Evolutionary conservation across 2,888 invertebrate species (phyloP), one percentile per base, ranked within the genome.

Genomic region (Dermolepida albohirtum): DNA sequence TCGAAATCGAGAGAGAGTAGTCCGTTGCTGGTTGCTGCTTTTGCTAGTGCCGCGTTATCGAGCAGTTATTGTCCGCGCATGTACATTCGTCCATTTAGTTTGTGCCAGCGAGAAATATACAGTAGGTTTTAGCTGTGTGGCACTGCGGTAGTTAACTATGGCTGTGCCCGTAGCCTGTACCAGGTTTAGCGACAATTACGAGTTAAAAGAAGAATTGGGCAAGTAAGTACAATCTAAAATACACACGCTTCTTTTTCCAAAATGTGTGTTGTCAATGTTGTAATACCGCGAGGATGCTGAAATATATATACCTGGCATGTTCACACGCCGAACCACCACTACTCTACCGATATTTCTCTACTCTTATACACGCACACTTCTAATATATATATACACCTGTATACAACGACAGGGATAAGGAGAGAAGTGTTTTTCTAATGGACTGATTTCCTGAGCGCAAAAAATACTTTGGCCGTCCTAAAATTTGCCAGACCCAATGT

Each of bases 131-230:
- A 77, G 78, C 72, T 70, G 29, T 62, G 59, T 62, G 71, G 77
- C 78, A 75, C 74, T 78, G 75, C 76, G 76, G 76, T 75, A 74
- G 78, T 75, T 78, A 62, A 80, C 86, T 86, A 94, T 95, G 94
- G 91, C 94, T 87, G 92, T 92, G 85, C 93, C 92, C 84, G 90
- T 92, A 85, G 91, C 93, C 86, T 94, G 95, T 88, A 97, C 97
- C 84, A 94, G 97, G 84, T 98, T 98, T 88, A 97, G 96, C 86
- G 98, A 99, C 87, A 97, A 98, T 87, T 99, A 99, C 87, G 98
- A 99, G 83, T 91, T 99, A 79, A 98, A 98, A 87, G 98, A 99
- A 88, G 98, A 99, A 89, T 90, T 99, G 84, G 98, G 98, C 86
- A 98, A 98, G 95, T 96, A 88, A 92, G 95, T 93, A 82, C 59